phyloP scores from a whole-genome alignment of 2,797 vertebrate genomes.

The Leucoraja ocellata region DNA sequence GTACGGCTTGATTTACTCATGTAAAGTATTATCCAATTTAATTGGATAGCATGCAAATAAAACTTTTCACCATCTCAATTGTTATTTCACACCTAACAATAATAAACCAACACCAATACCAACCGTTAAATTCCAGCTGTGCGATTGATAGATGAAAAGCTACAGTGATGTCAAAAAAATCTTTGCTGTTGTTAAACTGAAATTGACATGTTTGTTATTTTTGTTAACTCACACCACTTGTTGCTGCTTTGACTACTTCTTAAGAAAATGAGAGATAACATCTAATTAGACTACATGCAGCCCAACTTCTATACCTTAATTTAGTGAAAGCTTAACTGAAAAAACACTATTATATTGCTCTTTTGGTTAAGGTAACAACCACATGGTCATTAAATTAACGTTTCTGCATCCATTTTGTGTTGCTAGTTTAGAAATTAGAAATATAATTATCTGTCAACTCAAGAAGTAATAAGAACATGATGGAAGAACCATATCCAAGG shows the following conservation, averaged over 20 bases:
- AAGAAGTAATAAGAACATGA: no score
- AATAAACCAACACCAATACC: no score
- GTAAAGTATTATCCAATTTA: no score
- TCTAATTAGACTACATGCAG: neutral
- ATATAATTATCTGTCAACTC: neutral
- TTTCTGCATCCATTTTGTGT: neutral
- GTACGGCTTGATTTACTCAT: no score
- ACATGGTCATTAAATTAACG: neutral
- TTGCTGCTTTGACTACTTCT: neutral
- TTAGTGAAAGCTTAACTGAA: neutral
- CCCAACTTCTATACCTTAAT: slow-evolving; percentile 8
- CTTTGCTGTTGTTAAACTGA: neutral
- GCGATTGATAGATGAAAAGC: neutral
- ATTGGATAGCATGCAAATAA: no score
- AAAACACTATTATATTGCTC: neutral
- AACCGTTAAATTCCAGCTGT: neutral
- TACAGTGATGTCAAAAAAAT: neutral
- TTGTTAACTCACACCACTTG: slow-evolving; percentile 10
- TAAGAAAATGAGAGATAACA: neutral
- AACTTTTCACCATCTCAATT: no score
- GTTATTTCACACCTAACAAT: no score
- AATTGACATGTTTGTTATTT: slow-evolving; percentile 12
- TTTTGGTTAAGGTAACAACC: neutral
- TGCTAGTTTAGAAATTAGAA: neutral
- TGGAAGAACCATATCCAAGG: neutral